Base-by-base conservation (phyloP, 2,113 vertebrate species). In the Daboia siamensis region DNA sequence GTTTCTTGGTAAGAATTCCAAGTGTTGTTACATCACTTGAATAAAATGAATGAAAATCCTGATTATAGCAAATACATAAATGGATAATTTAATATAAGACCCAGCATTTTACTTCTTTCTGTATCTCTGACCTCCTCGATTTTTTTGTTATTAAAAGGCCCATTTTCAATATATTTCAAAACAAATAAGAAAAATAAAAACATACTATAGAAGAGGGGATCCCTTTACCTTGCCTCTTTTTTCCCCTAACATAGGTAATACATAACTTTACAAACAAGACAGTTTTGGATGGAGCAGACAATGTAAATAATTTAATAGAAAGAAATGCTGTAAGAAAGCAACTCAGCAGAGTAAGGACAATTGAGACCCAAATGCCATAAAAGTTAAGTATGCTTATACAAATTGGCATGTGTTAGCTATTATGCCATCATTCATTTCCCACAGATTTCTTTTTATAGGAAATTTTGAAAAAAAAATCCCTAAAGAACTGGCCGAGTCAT, bases 391-490 rank as follows among this genome's bases (percentile, higher is more conserved):
- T 93, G 94, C 96, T 97, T 97, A 95, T 93, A 96, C 90, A 96
- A 97, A 97, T 94, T 96, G 97, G 96, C 97, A 97, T 98, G 96
- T 98, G 97, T 96, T 98, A 97, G 96, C 91, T 96, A 98, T 98
- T 98, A 98, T 95, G 96, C 95, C 97, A 97, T 97, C 96, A 89
- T 91, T 96, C 96, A 95, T 97, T 98, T 98, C 97, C 97, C 98
- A 98, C 97, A 98, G 96, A 96, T 96, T 97, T 97, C 96, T 97
- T 97, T 98, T 98, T 97, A 98, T 97, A 97, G 96, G 97, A 97
- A 97, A 98, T 95, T 96, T 97, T 9, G 96, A 97, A 97, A 98
- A 86, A 98, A 97, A 88, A 98, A 98, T 97, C 97, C 97, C 97
- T 96, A 3, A 97, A 98, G 97, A 95, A 97, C 95, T 97, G 97